Conservation (phyloP, 1,140 invertebrate species). For the Zaprionus kolodkinae region DNA sequence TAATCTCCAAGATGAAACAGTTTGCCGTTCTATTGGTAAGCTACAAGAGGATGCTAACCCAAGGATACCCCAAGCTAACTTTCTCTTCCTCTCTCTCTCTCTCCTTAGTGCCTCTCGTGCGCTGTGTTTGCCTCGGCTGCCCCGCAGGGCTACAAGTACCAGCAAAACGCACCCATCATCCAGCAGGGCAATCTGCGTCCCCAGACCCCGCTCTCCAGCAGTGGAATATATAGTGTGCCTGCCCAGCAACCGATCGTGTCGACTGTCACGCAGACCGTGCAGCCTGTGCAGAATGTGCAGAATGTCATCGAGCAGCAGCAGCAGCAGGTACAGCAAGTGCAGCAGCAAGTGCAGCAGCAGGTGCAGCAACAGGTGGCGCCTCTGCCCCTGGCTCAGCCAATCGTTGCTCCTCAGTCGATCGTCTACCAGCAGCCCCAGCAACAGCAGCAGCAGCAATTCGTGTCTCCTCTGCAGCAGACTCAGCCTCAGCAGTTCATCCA, state of each 20-base stretch:
- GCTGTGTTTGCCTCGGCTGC: slow-evolving; percentile 51
- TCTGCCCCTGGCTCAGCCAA: slow-evolving; percentile 16
- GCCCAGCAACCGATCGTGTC: slow-evolving; percentile 37
- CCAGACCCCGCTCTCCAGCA: slow-evolving; percentile 58
- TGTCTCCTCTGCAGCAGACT: slow-evolving; percentile 36
- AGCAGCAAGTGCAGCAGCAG: slow-evolving; percentile 20
- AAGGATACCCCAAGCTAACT: neutral
- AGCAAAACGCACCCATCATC: slow-evolving; percentile 41
- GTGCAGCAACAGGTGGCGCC: slow-evolving; percentile 13
- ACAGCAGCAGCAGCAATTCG: slow-evolving; percentile 40
- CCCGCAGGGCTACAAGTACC: slow-evolving; percentile 75
- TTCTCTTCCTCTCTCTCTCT: neutral
- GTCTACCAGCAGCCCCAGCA: slow-evolving; percentile 29
- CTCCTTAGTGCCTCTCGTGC: slow-evolving; percentile 57
- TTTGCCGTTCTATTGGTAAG: slow-evolving; percentile 68
- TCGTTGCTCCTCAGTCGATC: slow-evolving; percentile 11
- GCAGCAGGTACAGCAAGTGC: slow-evolving; percentile 10
- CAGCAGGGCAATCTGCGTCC: slow-evolving; percentile 67
- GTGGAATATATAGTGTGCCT: slow-evolving; percentile 61
- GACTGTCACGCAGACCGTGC: slow-evolving; percentile 36
- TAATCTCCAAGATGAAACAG: slow-evolving; percentile 60
- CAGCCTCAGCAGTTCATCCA: slow-evolving; percentile 39
- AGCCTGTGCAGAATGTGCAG: slow-evolving; percentile 11
- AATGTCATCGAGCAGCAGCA: slow-evolving; percentile 1
- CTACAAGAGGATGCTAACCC: neutral